phyloP scores from a whole-genome alignment of 2,797 vertebrate species.

The Tapera naevia region DNA sequence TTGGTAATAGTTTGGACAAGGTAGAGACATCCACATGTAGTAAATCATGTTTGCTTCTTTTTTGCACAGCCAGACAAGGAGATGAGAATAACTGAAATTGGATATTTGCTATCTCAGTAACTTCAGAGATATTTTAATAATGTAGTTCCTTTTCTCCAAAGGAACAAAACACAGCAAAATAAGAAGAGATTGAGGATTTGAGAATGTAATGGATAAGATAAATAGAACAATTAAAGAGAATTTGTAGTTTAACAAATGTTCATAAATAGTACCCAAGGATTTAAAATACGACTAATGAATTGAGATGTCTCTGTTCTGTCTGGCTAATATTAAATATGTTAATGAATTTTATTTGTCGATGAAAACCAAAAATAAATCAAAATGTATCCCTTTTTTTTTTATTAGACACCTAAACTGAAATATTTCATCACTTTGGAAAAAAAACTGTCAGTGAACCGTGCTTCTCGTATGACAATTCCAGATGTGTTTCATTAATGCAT shows the following conservation, averaged over 20 bases:
- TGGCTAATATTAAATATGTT: neutral
- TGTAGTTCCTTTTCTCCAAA: conserved; percentile 17
- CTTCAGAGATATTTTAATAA: conserved; percentile 28
- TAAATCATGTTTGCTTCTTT: neutral
- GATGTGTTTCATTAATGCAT: neutral
- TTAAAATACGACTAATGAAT: neutral
- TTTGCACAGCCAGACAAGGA: neutral
- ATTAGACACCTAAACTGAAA: neutral
- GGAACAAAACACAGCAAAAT: conserved; percentile 18
- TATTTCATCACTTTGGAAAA: neutral
- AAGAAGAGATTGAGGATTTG: neutral
- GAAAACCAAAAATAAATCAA: no score
- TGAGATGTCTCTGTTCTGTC: neutral
- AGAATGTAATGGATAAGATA: neutral
- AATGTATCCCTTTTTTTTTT: neutral
- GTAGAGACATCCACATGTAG: neutral
- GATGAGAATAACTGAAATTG: neutral
- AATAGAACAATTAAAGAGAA: conserved; percentile 45
- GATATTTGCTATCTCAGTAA: conserved; percentile 14
- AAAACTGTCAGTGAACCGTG: neutral
- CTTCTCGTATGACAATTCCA: neutral
- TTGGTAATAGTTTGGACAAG: no score
- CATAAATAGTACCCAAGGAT: neutral
- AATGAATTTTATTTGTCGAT: neutral
- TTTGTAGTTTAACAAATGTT: conserved; percentile 8